Percentiles rank a stretch among this genome's conserved stretches.
phyloP scores from a whole-genome alignment of 2,888 invertebrate genomes.

The Athalia rosae region DNA sequence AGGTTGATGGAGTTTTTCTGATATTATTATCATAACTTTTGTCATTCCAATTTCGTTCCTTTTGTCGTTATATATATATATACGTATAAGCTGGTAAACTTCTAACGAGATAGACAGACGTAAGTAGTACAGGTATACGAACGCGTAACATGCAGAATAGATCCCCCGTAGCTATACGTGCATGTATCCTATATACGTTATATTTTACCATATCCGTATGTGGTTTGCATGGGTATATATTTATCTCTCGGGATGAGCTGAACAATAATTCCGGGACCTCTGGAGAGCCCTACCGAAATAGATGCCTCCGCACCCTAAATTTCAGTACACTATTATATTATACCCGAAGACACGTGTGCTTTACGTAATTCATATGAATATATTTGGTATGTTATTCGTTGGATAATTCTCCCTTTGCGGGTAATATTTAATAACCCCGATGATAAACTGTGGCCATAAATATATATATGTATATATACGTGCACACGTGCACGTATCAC shows the following conservation, averaged over 20 bases:
- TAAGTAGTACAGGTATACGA: not conserved
- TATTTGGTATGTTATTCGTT: no score
- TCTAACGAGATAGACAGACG: slow-evolving; percentile 1
- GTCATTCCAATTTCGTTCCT: not conserved
- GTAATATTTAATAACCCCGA: no score
- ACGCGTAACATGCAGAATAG: not conserved
- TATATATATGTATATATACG: no score
- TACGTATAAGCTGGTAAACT: not conserved
- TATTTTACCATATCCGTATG: no score
- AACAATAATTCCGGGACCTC: not conserved
- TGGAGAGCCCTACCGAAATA: not conserved
- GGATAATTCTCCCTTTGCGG: no score
- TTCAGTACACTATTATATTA: not conserved
- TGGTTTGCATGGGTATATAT: not conserved
- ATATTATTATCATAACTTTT: not conserved
- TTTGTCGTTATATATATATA: not conserved
- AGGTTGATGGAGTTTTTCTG: not conserved
- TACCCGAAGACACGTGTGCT: not conserved
- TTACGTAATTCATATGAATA: not conserved
- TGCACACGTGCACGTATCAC: no score
- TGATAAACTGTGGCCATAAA: no score
- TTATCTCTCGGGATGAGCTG: slow-evolving; percentile 1
- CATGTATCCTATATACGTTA: no score
- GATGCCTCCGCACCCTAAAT: not conserved
- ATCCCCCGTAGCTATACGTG: not conserved